Base-by-base conservation (phyloP, 2,888 invertebrate genomes). In the Drosophila demipolita region DNA sequence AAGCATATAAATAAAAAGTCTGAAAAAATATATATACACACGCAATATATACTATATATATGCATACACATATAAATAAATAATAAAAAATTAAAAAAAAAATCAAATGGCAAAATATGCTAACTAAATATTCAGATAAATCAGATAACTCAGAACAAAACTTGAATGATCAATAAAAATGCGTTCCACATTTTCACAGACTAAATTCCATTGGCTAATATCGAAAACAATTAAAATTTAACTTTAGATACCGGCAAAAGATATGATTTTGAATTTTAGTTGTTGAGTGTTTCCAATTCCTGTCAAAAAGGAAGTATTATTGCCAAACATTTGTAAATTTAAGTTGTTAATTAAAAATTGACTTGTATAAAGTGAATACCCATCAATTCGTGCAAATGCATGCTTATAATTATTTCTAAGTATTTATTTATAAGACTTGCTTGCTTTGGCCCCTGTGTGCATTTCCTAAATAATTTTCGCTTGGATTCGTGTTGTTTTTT, bases 1-100 rank as follows among this genome's bases (percentile, higher is more conserved):
- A 83, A 79, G 73, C 76, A 81, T 82, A 78, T 71, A 88, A 79
- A 73, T 72, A 77, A 89, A 89, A 87, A 87, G 87, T 90, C 87
- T 87, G 87, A 87, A 83, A 69, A 66, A 63, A 57, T 50, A 55
- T 38, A 66, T 60, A 77, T 61, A 71, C 58, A 71, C 61, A 69
- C 66, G 64, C 61, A 75, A 62, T 50, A 72, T 72, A 78, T 81
- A 65, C 23, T 52, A 64, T 45, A 66, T 71, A 71, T 59, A 75
- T 38, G 60, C 50, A 82, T 59, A 60, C 26, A 48, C 55, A 64
- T 36, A 76, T 17, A 50, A 32, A 50, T 61, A 53, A 52, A 55
- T 55, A 73, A 66, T 48, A 59, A 42, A 15, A 45, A 23, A 23
- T 45, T 66, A 62, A 69, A 50, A 57, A 68, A 45, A 57, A 42